These are phyloP conservation scores for Acrobasis suavella DNA, from an alignment of 2,888 invertebrate genomes.

Conservation along the genomic window DNA sequence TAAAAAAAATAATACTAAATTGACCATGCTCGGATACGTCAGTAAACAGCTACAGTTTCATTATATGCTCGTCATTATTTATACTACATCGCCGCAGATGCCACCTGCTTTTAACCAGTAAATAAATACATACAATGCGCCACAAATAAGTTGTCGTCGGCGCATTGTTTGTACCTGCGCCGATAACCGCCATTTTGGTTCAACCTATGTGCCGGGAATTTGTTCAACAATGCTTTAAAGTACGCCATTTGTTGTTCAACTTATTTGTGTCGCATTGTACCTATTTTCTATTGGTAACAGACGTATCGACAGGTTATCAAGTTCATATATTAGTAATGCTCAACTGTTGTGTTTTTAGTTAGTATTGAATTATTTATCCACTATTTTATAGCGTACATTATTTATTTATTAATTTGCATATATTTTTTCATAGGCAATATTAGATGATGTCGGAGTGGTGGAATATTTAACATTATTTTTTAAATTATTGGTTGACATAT, in stretches of 20 bases:
- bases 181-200: too few species aligned
- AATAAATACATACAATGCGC: background rate
- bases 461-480: slow-evolving; percentile 4
- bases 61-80: too few species aligned
- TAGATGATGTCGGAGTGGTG: slow-evolving; percentile 6
- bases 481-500: background rate
- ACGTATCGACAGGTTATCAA: background rate
- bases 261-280: too few species aligned
- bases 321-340: slow-evolving; percentile 1
- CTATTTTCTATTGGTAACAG: background rate
- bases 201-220: too few species aligned
- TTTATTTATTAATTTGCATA: background rate
- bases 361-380: slow-evolving; percentile 10
- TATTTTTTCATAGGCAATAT: background rate
- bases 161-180: too few species aligned
- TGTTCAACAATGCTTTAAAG: too few species aligned
- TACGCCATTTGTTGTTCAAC: too few species aligned
- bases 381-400: slow-evolving; percentile 1
- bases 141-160: too few species aligned
- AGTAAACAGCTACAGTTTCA: too few species aligned
- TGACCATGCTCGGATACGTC: background rate
- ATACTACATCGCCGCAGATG: too few species aligned
- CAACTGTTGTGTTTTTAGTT: slow-evolving; percentile 3
- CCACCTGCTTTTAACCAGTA: too few species aligned
- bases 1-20: background rate